Evolutionary conservation across 2,113 vertebrate genomes (phyloP).

Genomic region (Microcebus tavaratra): DNA sequence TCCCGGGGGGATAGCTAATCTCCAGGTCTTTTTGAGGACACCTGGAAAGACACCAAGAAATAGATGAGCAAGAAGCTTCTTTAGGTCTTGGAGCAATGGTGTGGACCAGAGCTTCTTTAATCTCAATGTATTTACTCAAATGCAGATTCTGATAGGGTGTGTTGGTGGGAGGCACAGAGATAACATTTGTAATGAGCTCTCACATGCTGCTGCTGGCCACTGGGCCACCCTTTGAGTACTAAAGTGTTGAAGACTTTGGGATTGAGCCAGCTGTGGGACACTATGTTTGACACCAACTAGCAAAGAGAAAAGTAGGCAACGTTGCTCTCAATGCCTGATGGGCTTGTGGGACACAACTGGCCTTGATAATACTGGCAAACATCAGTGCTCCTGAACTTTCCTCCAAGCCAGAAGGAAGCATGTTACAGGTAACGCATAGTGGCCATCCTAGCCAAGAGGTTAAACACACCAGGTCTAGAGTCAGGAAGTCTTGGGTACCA

Average conservation of each 20-base stretch:
- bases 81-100: neutral
- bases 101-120: neutral
- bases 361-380: neutral
- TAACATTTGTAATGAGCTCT: neutral
- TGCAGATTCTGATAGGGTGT: neutral
- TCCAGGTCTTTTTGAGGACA: neutral
- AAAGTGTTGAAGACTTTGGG: neutral
- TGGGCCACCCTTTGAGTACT: neutral
- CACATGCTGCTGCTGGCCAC: neutral
- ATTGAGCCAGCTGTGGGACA: neutral
- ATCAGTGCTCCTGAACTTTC: neutral
- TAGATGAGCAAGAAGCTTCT: neutral
- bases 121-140: neutral
- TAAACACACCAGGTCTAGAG: neutral
- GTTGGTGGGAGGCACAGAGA: neutral
- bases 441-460: neutral
- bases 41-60: neutral
- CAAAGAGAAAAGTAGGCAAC: neutral
- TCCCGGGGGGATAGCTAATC: neutral
- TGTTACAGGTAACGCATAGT: neutral
- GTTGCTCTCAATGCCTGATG: neutral
- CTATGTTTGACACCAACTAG: neutral
- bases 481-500: neutral
- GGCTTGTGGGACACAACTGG: neutral
- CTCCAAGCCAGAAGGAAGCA: neutral